Evolutionary conservation across 2,113 vertebrate species (phyloP), one percentile per base, ranked within the genome.

Genomic region (Craseonycteris thonglongyai): DNA sequence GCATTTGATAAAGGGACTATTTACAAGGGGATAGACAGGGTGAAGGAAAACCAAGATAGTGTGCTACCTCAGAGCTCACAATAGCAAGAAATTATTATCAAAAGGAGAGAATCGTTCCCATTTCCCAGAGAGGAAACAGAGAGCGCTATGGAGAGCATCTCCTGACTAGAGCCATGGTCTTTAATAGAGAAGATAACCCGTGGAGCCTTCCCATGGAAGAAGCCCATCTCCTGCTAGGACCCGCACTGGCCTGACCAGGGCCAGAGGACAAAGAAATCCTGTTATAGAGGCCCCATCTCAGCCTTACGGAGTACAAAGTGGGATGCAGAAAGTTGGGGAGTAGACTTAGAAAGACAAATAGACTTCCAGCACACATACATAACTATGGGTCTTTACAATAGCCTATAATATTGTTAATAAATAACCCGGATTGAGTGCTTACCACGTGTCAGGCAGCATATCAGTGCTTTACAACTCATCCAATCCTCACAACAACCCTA

Each of bases 1-100:
- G 38, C 74, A 30, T 90, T 96, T 92, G 79, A 83, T 47, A 87
- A 91, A 89, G 30, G 33, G 54, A 51, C 69, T 92, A 51, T 83
- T 88, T 82, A 58, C 6, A 90, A 59, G 56, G 42, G 14, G 66
- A 14, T 26, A 35, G 10, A 78, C 49, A 93, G 38, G 5, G 49
- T 42, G n/a, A 93, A 74, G n/a, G 30, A 84, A 91, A 95, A 86
- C 80, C 88, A 86, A 66, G 18, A 38, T 24, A 72, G 40, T 81
- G 0, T 33, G 71, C 26, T 38, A 35, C 75, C 4, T 16, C 21
- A 92, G n/a, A 75, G 75, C 47, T 75, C 16, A 61, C 38, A 40
- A 88, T 18, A 86, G 40, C 69, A 82, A 49, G 19, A 71, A 85
- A 7, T 65, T 49, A 61, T 85, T 72, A 78, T n/a, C 35, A 82